Base-by-base conservation (phyloP, 2,113 vertebrate species). In the Chaetodon auriga region DNA sequence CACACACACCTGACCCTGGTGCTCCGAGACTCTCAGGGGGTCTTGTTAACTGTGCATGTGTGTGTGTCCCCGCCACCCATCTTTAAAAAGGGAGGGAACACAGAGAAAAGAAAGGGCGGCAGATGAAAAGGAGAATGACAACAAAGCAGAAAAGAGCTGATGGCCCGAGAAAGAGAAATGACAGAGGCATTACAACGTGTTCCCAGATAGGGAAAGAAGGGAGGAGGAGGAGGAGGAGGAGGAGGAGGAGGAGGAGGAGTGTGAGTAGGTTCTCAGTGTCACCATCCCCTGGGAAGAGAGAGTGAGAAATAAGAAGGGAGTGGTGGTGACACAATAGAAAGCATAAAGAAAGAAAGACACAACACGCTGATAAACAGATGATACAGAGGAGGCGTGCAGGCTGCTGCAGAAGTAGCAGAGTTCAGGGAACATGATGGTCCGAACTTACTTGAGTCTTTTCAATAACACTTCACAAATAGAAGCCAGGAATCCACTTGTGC, bases 1-100 rank as follows among this genome's bases (percentile, higher is more conserved):
- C 11, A 6, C 85, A 87, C 88, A 89, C 71, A 88, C 82, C 86
- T 92, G 83, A 92, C 90, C 88, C 80, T 68, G 51, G 46, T 86
- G 86, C 84, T 91, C 82, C 0, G 45, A 85, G 69, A 87, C 86
- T 94, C 93, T 90, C 92, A 76, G 80, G 92, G 92, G 94, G 87
- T 83, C 93, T 93, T 93, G 92, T 94, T 94, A 95, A 92, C 55
- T 65, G 83, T 81, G 75, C 63, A 63, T 81, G 75, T 81, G 78
- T 80, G 79, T 83, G 54, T 69, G 61, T 75, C 6, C 9, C 38
- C 83, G 81, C 75, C 82, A 86, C 70, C 87, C 82, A 78, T 80
- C 84, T 81, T 81, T 78, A 90, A 85, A 87, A 69, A 78, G 80
- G 79, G 74, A 83, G 74, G 83, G 68, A 54, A 41, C 78, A n/a